Conservation (phyloP, 2,888 invertebrate species). For the Himalopsyche kuldschensis region DNA sequence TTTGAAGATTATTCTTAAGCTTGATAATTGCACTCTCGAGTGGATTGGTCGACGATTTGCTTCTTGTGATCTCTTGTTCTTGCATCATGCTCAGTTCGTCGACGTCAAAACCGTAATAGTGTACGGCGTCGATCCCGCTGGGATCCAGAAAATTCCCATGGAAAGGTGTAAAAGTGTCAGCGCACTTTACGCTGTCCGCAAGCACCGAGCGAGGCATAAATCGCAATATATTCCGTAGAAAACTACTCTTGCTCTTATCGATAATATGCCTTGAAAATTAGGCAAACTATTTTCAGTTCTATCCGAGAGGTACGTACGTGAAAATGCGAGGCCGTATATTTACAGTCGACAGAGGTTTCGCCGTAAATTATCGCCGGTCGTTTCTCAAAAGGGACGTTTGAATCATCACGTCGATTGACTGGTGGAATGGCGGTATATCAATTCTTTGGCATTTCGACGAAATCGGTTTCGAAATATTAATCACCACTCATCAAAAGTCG, state of each 20-base stretch:
- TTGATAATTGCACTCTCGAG: slow-evolving; percentile 60
- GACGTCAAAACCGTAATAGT: background rate
- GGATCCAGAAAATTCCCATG: slow-evolving; percentile 48
- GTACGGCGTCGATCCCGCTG: slow-evolving; percentile 49
- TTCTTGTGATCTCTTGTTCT: slow-evolving; percentile 23
- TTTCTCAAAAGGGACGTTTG: slow-evolving; percentile 5
- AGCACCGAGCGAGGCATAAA: slow-evolving; percentile 26
- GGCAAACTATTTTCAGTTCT: slow-evolving; percentile 8
- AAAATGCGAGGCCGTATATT: background rate
- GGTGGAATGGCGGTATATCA: background rate
- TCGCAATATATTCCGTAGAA: slow-evolving; percentile 23
- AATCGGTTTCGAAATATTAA: background rate
- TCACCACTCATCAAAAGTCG: background rate
- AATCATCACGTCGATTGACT: background rate
- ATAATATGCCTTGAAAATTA: slow-evolving; percentile 18
- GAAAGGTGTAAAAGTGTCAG: slow-evolving; percentile 22
- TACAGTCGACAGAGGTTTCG: slow-evolving; percentile 10
- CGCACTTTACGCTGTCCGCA: slow-evolving; percentile 24
- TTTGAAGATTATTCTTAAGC: slow-evolving; percentile 58
- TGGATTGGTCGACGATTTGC: slow-evolving; percentile 55
- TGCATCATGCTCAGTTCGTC: slow-evolving; percentile 23
- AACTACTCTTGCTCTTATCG: slow-evolving; percentile 11
- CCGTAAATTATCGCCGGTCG: slow-evolving; percentile 14
- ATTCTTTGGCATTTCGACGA: background rate
- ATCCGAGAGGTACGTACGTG: background rate